Conservation (phyloP, 1,140 invertebrate genomes). For the Sycobia sp. region DNA sequence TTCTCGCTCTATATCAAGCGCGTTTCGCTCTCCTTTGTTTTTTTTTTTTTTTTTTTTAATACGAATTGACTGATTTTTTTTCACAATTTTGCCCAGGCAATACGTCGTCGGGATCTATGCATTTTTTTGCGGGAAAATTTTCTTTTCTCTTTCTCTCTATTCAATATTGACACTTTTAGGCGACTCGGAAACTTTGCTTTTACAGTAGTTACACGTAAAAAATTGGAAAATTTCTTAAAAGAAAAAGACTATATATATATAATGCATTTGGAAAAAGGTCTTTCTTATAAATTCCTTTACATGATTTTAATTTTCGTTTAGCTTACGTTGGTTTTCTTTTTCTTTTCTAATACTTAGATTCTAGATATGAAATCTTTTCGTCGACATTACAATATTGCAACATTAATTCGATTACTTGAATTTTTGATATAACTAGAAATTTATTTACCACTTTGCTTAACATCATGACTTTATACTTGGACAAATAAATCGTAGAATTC, state of each 20-base stretch:
- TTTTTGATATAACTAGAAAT: slow-evolving; percentile 26
- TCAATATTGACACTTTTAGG: slow-evolving; percentile 30
- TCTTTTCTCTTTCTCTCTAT: slow-evolving; percentile 9
- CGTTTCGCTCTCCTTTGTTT: neutral
- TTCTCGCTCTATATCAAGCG: neutral
- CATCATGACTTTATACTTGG: slow-evolving; percentile 1
- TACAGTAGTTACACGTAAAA: slow-evolving; percentile 10
- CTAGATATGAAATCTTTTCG: slow-evolving; percentile 25
- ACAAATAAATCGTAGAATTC: neutral
- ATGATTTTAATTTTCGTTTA: neutral
- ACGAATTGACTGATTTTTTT: slow-evolving; percentile 27
- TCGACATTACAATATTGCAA: slow-evolving; percentile 23
- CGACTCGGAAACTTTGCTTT: slow-evolving; percentile 8
- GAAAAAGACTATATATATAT: slow-evolving; percentile 6
- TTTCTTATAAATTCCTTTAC: slow-evolving; percentile 22
- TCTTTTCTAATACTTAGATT: slow-evolving; percentile 18
- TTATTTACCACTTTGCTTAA: neutral
- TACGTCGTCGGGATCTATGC: neutral
- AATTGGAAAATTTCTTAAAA: slow-evolving; percentile 15
- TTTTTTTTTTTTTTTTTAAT: too few species aligned
- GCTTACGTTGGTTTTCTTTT: neutral
- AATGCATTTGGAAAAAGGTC: slow-evolving; percentile 4
- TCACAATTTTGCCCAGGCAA: too few species aligned
- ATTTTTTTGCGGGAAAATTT: slow-evolving; percentile 12
- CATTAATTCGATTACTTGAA: slow-evolving; percentile 22